Evolutionary conservation across 2,888 invertebrate genomes (phyloP), one percentile per base, ranked within the genome.

Genomic region (Trachelus tabidus): DNA sequence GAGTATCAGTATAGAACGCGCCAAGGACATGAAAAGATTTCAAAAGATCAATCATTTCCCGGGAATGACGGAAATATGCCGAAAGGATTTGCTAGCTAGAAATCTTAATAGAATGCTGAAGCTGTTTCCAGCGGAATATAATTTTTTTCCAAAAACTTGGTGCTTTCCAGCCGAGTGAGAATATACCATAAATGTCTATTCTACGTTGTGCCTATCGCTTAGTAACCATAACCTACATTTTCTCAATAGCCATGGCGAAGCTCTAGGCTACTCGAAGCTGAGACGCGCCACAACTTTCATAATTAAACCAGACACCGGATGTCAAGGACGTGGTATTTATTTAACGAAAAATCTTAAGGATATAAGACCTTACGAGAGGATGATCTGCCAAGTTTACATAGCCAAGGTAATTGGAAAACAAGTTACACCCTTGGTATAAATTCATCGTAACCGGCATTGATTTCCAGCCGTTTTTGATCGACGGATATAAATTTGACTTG

Each of bases 21-120:
- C 96, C 74, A 97, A 97, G 91, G 97, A 97, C 86, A 97, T 98
- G 97, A 97, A 97, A 91, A 93, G 97, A 81, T 98, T 96, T 91
- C 96, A 98, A 92, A 96, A 97, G 89, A 96, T 98, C 80, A 98
- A 98, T 91, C 98, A 98, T 92, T 98, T 98, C 90, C 98, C 98
- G 1, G 97, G 97, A 77, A 97, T 97, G 97, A 93, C 94, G 84
- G 97, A 97, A 90, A 96, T 97, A 83, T 97, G 97, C 92, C 94
- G 98, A 81, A 98, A 98, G 92, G 98, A 98, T 92, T 92, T 97
- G 76, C 92, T 98, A 35, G 97, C 98, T 2, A 93, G 97, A 79
- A 98, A 98, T 92, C 93, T 98, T 80, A 98, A 97, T 90, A 94
- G 97, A 84, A 98, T 98, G 98, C 93, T 95, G 81, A 96, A 96